Evolutionary conservation across 2,113 vertebrate species (phyloP).

Genomic region (Lophotis ruficrista): DNA sequence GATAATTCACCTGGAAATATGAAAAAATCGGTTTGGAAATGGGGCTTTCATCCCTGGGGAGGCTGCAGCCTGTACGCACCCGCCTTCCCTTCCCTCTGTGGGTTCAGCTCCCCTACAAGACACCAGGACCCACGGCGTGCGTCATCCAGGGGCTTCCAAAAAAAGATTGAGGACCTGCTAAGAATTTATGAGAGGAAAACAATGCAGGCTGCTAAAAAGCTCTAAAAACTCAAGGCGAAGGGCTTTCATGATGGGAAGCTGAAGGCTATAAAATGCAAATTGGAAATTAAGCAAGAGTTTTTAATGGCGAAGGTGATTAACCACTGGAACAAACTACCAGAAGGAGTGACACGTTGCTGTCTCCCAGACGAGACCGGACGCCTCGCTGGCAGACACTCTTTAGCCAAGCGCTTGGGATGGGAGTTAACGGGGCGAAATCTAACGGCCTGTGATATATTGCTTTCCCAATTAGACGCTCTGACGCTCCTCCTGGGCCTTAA

Average conservation of each 20-base stretch:
- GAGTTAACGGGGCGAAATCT: neutral
- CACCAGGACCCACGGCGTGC: fast-evolving
- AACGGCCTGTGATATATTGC: neutral
- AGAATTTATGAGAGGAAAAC: neutral
- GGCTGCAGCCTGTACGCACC: fast-evolving
- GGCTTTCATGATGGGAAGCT: neutral
- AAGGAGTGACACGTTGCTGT: neutral
- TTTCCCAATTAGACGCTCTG: neutral
- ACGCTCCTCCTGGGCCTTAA: neutral
- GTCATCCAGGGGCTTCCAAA: neutral
- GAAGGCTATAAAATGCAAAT: neutral
- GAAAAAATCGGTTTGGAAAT: neutral
- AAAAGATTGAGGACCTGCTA: neutral
- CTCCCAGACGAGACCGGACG: neutral
- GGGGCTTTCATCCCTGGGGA: neutral
- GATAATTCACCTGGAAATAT: neutral
- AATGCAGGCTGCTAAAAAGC: neutral
- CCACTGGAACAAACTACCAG: neutral
- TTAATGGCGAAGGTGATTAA: neutral
- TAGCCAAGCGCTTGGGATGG: neutral
- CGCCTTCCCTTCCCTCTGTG: neutral
- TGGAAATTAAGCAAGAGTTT: neutral
- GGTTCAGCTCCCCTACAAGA: neutral
- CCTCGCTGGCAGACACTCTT: neutral
- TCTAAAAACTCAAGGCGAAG: neutral